Base-by-base conservation (phyloP, 2,113 vertebrate species). In the Casuarius casuarius region DNA sequence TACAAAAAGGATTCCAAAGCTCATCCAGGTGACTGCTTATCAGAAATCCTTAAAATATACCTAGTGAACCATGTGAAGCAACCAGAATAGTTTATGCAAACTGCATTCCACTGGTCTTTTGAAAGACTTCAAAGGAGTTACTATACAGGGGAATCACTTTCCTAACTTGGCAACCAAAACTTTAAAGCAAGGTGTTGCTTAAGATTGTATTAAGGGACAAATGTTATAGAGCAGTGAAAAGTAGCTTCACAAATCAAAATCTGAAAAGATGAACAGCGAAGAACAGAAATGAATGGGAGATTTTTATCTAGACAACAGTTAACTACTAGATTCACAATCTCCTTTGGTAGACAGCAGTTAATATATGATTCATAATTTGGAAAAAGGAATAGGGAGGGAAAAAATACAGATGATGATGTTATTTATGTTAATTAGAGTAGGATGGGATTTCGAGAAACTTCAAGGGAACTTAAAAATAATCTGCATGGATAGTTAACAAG, bases 381-480 rank as follows among this genome's bases (percentile, higher is more conserved):
- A 44, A 13, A 6, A 78, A 25, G 14, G 21, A 21, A 26, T 16
- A 3, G 0, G 17, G 6, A 14, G 29, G 18, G 11, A 4, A 12
- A 11, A 81, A 31, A 62, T 49, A 74, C 2, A 81, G 22, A 38
- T 3, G 16, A 13, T 33, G 65, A 44, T 0, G 0, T 33, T 10
- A 26, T 58, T 58, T 23, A 61, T 40, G 63, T 58, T 65, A 54
- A 14, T 61, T 23, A 62, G 29, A 84, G n/a, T 4, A 33, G 29
- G 46, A 38, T 44, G 8, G 5, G 4, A 13, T 58, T 58, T 52
- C 8, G 23, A 75, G 16, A 80, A 63, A 25, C 22, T 58, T 29
- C 15, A 75, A 74, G 3, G 8, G 20, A 48, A 56, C 25, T 56
- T 61, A 62, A 75, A 46, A 59, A 33, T 29, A 62, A 68, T 8